Conservation (phyloP, 30 jellyfish, hydroid and myxozoan genomes). For the Chironex yamaguchii region DNA sequence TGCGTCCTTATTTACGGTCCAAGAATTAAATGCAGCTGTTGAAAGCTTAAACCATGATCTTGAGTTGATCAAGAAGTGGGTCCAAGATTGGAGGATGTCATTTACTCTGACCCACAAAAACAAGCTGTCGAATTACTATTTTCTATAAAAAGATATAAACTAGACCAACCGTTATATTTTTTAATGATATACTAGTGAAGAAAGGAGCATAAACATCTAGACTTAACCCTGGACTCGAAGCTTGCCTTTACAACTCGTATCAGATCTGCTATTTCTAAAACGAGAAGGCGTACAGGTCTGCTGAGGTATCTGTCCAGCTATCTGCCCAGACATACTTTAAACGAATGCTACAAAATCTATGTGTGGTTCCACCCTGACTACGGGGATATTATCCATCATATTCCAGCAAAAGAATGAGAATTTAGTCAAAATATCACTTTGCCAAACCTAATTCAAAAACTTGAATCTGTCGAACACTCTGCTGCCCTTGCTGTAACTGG, state of each 20-base stretch:
- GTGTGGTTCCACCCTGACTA: not conserved
- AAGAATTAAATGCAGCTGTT: not conserved
- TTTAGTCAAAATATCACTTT: constrained; percentile 12
- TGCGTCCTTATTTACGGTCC: not conserved
- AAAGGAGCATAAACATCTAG: no score
- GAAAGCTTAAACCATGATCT: not conserved
- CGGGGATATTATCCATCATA: not conserved
- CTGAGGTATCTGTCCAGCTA: not conserved
- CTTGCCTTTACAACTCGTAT: no score
- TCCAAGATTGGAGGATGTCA: not conserved
- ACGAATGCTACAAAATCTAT: not conserved
- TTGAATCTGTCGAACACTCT: not conserved
- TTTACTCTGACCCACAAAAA: not conserved
- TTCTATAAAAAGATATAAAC: not conserved
- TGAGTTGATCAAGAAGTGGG: not conserved
- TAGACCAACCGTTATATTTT: no score
- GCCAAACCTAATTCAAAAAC: not conserved
- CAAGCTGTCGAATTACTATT: not conserved
- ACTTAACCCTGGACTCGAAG: no score
- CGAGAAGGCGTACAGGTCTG: not conserved
- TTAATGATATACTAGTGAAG: not conserved
- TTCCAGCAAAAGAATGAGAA: constrained; percentile 11
- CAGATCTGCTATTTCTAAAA: no score
- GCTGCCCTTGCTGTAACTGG: not conserved
- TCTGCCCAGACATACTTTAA: not conserved